phyloP scores from a whole-genome alignment of 2,797 vertebrate genomes.

The Knipowitschia caucasica region DNA sequence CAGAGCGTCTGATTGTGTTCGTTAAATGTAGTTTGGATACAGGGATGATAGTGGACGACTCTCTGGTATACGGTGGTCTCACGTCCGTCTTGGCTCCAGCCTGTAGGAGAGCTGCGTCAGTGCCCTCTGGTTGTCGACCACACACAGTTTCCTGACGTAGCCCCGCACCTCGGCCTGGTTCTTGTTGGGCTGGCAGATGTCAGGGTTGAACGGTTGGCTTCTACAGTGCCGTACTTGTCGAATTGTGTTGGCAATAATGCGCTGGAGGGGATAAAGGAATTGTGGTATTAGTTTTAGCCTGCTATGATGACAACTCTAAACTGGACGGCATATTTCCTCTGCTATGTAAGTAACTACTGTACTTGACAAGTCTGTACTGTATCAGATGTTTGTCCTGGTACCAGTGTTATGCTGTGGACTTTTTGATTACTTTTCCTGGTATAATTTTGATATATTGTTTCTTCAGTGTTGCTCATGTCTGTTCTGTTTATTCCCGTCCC shows the following conservation, averaged over 20 bases:
- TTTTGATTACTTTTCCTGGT: too few relatives aligned
- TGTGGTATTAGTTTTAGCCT: not conserved
- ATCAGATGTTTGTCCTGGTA: too few relatives aligned
- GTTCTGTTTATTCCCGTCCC: too few relatives aligned
- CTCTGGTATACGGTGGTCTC: conserved; percentile 48
- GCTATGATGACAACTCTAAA: too few relatives aligned
- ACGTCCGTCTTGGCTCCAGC: conserved; percentile 90
- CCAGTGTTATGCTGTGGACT: too few relatives aligned
- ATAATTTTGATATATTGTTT: too few relatives aligned
- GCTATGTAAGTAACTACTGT: too few relatives aligned
- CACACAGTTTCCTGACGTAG: conserved; percentile 93
- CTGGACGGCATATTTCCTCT: too few relatives aligned
- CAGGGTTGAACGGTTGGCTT: conserved; percentile 91
- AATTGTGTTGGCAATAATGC: conserved; percentile 94
- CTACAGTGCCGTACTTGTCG: conserved; percentile 92
- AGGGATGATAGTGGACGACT: conserved; percentile 46
- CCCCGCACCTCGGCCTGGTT: conserved; percentile 93
- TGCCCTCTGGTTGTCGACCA: conserved; percentile 98
- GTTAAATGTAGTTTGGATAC: conserved; percentile 43
- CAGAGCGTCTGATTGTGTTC: conserved; percentile 34
- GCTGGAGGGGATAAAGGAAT: conserved; percentile 64
- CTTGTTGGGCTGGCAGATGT: conserved; percentile 91
- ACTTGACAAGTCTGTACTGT: too few relatives aligned
- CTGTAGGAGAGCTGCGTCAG: conserved; percentile 96
- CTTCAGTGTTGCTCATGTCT: too few relatives aligned